Percentiles rank a stretch among this genome's conserved stretches.
phyloP scores from a whole-genome alignment of 2,113 vertebrate species.

The Tupaia tana region DNA sequence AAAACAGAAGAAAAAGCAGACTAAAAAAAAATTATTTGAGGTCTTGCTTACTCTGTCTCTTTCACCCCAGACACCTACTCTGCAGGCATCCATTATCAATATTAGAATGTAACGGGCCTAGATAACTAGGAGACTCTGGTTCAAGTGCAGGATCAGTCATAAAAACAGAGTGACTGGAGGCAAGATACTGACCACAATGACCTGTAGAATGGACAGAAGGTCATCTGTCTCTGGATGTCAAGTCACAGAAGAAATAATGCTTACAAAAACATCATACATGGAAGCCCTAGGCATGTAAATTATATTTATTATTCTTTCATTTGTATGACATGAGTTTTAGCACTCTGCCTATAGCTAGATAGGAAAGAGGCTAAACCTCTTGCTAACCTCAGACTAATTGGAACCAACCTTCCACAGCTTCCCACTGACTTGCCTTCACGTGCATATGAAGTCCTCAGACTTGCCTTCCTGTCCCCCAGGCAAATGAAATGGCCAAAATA shows the following conservation, averaged over 20 bases:
- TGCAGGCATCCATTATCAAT: not conserved
- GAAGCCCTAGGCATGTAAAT: not conserved
- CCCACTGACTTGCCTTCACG: not conserved
- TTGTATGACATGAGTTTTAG: constrained; percentile 62
- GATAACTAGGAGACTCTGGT: not conserved
- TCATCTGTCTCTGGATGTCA: not conserved
- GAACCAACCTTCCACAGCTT: constrained; percentile 55
- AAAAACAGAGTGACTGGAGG: not conserved
- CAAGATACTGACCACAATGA: not conserved
- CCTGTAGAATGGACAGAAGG: not conserved
- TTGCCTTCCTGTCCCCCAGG: not conserved
- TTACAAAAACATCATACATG: not conserved
- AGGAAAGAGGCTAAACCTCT: constrained; percentile 54
- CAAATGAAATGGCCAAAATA: not conserved
- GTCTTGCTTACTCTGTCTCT: not conserved
- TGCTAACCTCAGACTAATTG: constrained; percentile 66
- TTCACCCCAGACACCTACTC: not conserved
- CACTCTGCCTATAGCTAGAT: constrained; percentile 46
- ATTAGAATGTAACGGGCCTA: not conserved
- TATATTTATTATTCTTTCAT: constrained; percentile 60
- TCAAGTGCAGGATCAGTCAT: not conserved
- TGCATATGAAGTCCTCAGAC: not conserved
- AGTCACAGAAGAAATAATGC: not conserved
- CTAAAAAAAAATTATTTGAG: not conserved
- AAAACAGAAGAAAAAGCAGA: too few relatives aligned